Evolutionary conservation across 2,888 invertebrate species (phyloP).

Genomic region (Athrips mouffetella): DNA sequence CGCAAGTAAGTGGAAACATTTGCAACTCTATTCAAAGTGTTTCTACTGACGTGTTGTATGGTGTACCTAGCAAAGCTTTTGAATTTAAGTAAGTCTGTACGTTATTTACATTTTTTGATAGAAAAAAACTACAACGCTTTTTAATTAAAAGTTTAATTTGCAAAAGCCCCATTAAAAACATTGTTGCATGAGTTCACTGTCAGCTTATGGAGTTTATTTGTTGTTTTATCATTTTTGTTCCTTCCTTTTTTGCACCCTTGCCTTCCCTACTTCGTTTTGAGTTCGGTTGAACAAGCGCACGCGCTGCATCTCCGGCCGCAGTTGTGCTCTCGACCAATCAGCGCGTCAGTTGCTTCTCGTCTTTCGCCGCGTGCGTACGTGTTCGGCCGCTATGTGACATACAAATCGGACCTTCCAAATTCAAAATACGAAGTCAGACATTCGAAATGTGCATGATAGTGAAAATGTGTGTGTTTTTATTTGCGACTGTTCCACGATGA

Average conservation of each 20-base stretch:
- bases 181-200: slow-evolving; percentile 3
- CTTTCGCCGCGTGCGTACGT: slow-evolving; percentile 40
- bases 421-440: slow-evolving; percentile 38
- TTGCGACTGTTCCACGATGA: slow-evolving; percentile 43
- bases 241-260: slow-evolving; percentile 18
- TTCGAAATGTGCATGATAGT: slow-evolving; percentile 57
- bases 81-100: too few species aligned
- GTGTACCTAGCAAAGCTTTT: slow-evolving; percentile 1
- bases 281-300: slow-evolving; percentile 39
- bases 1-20: background rate
- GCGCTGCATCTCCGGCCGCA: slow-evolving; percentile 47
- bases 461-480: slow-evolving; percentile 57
- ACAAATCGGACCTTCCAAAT: slow-evolving; percentile 37
- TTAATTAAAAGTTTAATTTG: slow-evolving; percentile 4
- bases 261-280: slow-evolving; percentile 24
- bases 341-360: slow-evolving; percentile 51
- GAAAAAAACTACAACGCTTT: background rate
- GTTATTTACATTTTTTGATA: background rate
- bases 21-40: slow-evolving; percentile 24
- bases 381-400: slow-evolving; percentile 43
- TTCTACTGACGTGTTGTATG: too few species aligned
- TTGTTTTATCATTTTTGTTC: slow-evolving; percentile 12
- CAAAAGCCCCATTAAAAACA: background rate
- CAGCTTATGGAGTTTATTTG: slow-evolving; percentile 6
- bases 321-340: slow-evolving; percentile 44